phyloP scores from a whole-genome alignment of 2,888 invertebrate species.

The Caenorhabditis sulstoni region DNA sequence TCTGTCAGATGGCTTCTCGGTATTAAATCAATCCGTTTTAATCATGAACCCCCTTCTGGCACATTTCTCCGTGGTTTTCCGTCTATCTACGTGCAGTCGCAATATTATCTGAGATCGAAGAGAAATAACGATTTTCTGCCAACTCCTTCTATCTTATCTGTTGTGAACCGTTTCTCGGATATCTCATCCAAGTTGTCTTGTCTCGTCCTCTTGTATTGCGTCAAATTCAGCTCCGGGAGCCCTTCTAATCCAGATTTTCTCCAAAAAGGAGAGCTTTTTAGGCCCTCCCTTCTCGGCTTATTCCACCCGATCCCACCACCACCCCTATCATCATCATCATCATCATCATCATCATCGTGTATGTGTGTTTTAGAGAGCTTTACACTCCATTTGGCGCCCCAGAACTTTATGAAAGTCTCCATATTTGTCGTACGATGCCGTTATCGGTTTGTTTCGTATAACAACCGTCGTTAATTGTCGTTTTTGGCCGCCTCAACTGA shows the following conservation, averaged over 20 bases:
- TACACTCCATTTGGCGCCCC: not conserved
- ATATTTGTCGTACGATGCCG: no score
- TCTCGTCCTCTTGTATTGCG: slow-evolving; percentile 26
- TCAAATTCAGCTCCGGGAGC: slow-evolving; percentile 18
- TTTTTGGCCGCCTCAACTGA: no score
- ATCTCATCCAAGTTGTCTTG: slow-evolving; percentile 11
- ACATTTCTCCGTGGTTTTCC: not conserved
- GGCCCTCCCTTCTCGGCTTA: slow-evolving; percentile 30
- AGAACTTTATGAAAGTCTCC: no score
- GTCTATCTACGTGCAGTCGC: no score
- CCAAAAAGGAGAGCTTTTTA: slow-evolving; percentile 8
- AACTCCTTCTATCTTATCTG: not conserved
- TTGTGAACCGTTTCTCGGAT: slow-evolving; percentile 1
- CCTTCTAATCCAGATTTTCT: slow-evolving; percentile 46
- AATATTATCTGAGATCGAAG: not conserved
- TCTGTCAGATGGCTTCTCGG: slow-evolving; percentile 6
- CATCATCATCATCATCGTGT: slow-evolving; percentile 5
- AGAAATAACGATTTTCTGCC: not conserved
- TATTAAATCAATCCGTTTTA: slow-evolving; percentile 6
- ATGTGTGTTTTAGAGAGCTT: slow-evolving; percentile 15
- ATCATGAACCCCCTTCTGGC: slow-evolving; percentile 16
- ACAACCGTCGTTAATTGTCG: no score
- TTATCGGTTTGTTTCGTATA: not conserved
- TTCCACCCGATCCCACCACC: slow-evolving; percentile 20
- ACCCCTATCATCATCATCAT: no score